Evolutionary conservation across 2,113 vertebrate species (phyloP).

Genomic region (Boleophthalmus pectinirostris): DNA sequence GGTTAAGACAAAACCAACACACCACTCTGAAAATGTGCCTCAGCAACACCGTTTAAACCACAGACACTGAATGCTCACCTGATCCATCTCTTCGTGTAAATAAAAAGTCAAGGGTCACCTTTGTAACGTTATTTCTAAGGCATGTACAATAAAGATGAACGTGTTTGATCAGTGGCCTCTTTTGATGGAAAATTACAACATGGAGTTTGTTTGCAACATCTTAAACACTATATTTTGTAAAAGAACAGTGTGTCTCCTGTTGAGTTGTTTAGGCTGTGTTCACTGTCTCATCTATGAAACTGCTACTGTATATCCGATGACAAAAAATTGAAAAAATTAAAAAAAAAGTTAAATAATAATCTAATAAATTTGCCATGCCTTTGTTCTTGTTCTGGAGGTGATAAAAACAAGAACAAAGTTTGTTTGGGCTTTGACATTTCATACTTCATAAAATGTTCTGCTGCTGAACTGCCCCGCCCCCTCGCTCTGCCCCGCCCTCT

Average conservation of each 20-base stretch:
- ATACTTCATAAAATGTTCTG: no score
- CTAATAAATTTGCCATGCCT: no score
- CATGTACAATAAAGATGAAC: background rate
- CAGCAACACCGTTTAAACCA: conserved; percentile 41
- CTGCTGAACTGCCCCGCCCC: no score
- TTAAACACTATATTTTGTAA: background rate
- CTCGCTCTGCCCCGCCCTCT: no score
- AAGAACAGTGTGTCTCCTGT: background rate
- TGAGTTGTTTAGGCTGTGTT: no score
- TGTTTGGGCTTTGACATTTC: no score
- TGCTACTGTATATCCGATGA: no score
- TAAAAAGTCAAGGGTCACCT: conserved; percentile 55
- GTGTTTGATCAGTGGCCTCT: background rate
- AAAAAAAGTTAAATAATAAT: background rate
- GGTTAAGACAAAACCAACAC: conserved; percentile 12
- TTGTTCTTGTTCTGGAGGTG: no score
- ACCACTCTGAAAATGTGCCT: conserved; percentile 65
- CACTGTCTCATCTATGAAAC: no score
- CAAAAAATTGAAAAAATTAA: no score
- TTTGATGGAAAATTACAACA: no score
- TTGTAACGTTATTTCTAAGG: background rate
- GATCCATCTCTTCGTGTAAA: conserved; percentile 43
- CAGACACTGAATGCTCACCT: conserved; percentile 56
- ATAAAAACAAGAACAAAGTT: no score
- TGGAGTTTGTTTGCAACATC: background rate